These are phyloP conservation scores for Drosophila infuscata DNA, from an alignment of 2,888 invertebrate genomes.

Conservation along the genomic window DNA sequence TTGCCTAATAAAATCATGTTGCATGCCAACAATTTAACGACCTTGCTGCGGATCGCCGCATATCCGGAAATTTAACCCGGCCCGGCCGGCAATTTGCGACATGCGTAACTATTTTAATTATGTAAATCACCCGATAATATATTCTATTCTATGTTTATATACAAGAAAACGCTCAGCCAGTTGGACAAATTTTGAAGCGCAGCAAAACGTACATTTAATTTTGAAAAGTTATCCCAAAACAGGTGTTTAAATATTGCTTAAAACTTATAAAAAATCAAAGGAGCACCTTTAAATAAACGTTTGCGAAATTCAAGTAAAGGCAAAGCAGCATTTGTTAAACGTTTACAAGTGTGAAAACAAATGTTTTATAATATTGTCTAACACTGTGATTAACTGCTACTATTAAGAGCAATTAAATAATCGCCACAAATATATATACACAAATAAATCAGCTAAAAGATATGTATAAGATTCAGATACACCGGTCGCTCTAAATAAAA, in stretches of 20 bases:
- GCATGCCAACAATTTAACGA: constrained; percentile 31
- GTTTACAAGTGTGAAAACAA: background rate
- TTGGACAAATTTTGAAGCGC: background rate
- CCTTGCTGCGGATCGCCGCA: constrained; percentile 2
- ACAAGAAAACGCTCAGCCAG: background rate
- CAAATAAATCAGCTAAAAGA: background rate
- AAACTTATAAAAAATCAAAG: background rate
- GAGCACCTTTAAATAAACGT: background rate
- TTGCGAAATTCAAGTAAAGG: background rate
- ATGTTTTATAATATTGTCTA: background rate
- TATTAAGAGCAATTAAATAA: background rate
- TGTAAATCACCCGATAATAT: background rate
- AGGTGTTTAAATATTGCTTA: background rate
- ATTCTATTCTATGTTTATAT: background rate
- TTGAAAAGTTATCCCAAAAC: background rate
- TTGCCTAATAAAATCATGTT: background rate
- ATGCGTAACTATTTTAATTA: background rate
- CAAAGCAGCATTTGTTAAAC: background rate
- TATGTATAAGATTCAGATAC: background rate
- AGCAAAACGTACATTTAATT: background rate
- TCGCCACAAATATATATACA: constrained; percentile 16
- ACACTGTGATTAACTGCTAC: background rate
- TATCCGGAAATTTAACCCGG: background rate
- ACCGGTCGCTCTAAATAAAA: constrained; percentile 14
- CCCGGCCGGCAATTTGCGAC: background rate